These are phyloP conservation scores for Drosophila funebris DNA, from an alignment of 1,140 invertebrate species.

Conservation along the genomic window DNA sequence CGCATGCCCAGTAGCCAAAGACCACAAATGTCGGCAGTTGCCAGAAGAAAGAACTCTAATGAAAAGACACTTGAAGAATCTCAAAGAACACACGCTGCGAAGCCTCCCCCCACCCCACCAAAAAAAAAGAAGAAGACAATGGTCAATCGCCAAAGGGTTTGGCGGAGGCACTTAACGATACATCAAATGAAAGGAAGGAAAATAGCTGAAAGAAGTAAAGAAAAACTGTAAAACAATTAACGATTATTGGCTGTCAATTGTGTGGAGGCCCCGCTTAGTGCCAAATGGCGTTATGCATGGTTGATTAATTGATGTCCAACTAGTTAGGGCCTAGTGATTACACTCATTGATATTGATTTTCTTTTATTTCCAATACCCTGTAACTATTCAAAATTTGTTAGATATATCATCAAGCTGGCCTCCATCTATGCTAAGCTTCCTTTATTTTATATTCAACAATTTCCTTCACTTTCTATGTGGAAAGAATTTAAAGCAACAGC, in stretches of 20 bases:
- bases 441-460: too few species aligned
- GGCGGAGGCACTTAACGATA: neutral
- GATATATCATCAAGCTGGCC: too few species aligned
- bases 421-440: too few species aligned
- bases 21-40: neutral
- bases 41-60: conserved; percentile 49
- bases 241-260: conserved; percentile 71
- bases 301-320: conserved; percentile 66
- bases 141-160: conserved; percentile 61
- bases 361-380: neutral
- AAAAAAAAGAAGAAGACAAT: conserved; percentile 57
- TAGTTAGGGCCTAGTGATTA: neutral
- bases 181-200: conserved; percentile 28
- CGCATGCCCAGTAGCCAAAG: conserved; percentile 47
- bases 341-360: neutral
- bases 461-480: too few species aligned
- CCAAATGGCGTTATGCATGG: conserved; percentile 74
- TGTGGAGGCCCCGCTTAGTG: conserved; percentile 57
- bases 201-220: conserved; percentile 15
- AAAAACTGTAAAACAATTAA: conserved; percentile 67
- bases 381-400: too few species aligned
- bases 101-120: neutral
- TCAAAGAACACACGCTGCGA: conserved; percentile 66
- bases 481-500: too few species aligned
- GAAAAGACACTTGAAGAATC: conserved; percentile 54